Evolutionary conservation across 1,140 invertebrate genomes (phyloP).

Genomic region (Semibalanus balanoides): DNA sequence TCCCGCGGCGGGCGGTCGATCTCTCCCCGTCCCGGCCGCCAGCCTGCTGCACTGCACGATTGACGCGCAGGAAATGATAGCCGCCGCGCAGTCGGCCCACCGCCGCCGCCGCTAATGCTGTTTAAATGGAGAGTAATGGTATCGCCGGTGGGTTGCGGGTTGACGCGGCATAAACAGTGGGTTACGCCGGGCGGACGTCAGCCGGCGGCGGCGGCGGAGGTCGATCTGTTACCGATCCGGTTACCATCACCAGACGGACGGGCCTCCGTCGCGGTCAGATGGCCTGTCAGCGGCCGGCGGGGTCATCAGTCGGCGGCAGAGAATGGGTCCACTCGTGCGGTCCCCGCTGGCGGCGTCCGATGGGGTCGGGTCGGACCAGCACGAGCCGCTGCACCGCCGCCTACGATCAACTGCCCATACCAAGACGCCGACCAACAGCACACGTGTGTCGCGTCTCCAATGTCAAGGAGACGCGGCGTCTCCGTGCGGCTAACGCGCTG

Average conservation of each 20-base stretch:
- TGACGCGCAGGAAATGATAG: neutral
- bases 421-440: neutral
- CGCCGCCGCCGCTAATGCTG: neutral
- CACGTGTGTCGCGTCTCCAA: neutral
- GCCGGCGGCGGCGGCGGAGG: too few relatives aligned
- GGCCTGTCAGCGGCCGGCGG: neutral
- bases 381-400: too few relatives aligned
- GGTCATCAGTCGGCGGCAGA: neutral
- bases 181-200: neutral
- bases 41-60: too few relatives aligned
- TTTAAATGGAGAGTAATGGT: neutral
- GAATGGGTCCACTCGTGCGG: neutral
- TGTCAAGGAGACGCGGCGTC: neutral
- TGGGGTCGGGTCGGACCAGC: too few relatives aligned
- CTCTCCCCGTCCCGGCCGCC: too few relatives aligned
- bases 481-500: too few relatives aligned
- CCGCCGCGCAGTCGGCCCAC: too few relatives aligned
- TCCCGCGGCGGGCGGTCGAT: too few relatives aligned
- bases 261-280: neutral
- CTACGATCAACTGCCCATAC: neutral
- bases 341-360: too few relatives aligned
- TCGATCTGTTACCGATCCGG: too few relatives aligned
- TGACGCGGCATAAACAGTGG: neutral
- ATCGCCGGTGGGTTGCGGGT: too few relatives aligned
- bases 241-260: too few relatives aligned